Conservation (phyloP, 2,113 vertebrate species). For the Xiphophorus hellerii region DNA sequence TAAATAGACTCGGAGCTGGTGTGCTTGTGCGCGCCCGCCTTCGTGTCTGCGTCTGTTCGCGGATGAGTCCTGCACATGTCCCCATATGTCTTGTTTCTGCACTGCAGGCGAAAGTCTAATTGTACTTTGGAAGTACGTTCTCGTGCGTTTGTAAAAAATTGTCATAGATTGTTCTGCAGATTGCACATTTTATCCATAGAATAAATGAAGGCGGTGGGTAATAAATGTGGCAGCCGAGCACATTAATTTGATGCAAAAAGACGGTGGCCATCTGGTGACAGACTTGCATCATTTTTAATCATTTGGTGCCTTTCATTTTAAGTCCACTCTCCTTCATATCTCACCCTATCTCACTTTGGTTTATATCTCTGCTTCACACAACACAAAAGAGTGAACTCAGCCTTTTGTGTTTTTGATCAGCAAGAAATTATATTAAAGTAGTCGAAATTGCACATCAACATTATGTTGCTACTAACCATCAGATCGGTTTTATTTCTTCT, state of each 20-base stretch:
- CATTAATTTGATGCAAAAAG: slow-evolving; percentile 59
- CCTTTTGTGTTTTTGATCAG: slow-evolving; percentile 14
- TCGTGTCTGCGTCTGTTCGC: slow-evolving; percentile 17
- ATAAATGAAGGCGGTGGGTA: slow-evolving; percentile 52
- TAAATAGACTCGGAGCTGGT: slow-evolving; percentile 69
- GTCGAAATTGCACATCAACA: background rate
- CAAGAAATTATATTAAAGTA: background rate
- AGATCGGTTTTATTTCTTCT: slow-evolving; percentile 9
- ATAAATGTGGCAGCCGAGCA: slow-evolving; percentile 65
- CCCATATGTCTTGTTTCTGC: slow-evolving; percentile 64
- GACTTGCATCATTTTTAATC: slow-evolving; percentile 59
- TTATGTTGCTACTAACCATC: slow-evolving; percentile 11
- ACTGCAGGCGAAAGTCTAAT: slow-evolving; percentile 50
- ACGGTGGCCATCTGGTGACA: slow-evolving; percentile 67
- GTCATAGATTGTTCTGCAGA: slow-evolving; percentile 44
- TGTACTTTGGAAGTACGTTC: slow-evolving; percentile 31
- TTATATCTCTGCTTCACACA: slow-evolving; percentile 32
- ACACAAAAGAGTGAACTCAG: slow-evolving; percentile 9
- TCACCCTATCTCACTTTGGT: slow-evolving; percentile 43
- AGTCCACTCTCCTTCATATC: slow-evolving; percentile 33
- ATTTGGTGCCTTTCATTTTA: slow-evolving; percentile 52
- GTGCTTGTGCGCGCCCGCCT: slow-evolving; percentile 33
- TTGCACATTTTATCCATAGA: slow-evolving; percentile 44
- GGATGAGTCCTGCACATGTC: slow-evolving; percentile 30
- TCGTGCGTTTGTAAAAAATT: slow-evolving; percentile 30